Evolutionary conservation across 92 coral and sea anemone genomes (phyloP).

Genomic region (Umimayanthus chanpuru): DNA sequence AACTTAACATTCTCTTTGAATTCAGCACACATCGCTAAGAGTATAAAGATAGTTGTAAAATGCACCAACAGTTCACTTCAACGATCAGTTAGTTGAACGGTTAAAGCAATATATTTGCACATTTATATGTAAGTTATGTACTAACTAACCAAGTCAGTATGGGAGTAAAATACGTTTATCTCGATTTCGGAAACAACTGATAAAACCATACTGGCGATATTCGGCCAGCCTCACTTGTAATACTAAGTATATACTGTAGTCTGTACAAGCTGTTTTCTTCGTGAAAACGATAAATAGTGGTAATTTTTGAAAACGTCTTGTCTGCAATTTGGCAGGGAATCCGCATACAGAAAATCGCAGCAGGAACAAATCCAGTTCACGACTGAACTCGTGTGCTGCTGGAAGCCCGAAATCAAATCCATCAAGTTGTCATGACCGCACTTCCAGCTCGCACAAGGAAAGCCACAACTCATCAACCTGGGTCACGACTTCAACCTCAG

Average conservation of each 20-base stretch:
- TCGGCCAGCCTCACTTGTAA: not conserved
- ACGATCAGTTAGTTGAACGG: not conserved
- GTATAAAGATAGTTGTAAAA: not conserved
- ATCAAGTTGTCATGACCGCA: not conserved
- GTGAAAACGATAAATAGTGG: no score
- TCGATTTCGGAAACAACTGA: not conserved
- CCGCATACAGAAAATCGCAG: not conserved
- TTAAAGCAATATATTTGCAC: no score
- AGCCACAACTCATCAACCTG: slow-evolving; percentile 33
- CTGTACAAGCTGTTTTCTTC: not conserved
- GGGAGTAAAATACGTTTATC: not conserved
- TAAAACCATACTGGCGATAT: not conserved
- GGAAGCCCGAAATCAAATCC: not conserved
- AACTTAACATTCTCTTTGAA: not conserved
- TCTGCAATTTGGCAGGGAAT: slow-evolving; percentile 23
- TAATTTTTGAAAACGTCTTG: not conserved
- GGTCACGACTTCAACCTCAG: slow-evolving; percentile 63
- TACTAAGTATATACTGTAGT: no score
- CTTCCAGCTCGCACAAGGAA: not conserved
- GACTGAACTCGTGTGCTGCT: not conserved
- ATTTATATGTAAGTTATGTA: no score
- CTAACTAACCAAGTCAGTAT: not conserved
- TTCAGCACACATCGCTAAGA: not conserved
- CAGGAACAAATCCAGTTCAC: not conserved
- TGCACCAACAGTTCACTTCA: not conserved